A percentile compares a stretch with the other conserved stretches of the same genome.
Evolutionary conservation across 2,888 invertebrate genomes (phyloP).

Genomic region (Scaptomyza polygonia): DNA sequence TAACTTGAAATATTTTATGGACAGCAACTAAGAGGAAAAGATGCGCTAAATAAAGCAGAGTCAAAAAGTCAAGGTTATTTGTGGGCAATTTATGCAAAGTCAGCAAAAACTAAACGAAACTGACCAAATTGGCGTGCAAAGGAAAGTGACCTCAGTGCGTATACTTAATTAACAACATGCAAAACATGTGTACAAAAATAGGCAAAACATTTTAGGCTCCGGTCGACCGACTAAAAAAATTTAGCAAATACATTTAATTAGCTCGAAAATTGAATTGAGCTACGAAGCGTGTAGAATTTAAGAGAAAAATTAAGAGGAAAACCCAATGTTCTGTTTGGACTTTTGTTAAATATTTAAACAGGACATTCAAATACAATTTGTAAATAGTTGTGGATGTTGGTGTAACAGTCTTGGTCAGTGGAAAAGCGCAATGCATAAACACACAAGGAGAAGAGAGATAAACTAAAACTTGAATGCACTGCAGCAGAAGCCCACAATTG

Average conservation of each 20-base stretch:
- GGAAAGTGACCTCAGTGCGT: constrained; percentile 46
- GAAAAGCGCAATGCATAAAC: constrained; percentile 63
- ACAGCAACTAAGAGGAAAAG: constrained; percentile 22
- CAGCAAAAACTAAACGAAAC: constrained; percentile 64
- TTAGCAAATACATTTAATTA: constrained; percentile 72
- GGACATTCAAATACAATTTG: constrained; percentile 51
- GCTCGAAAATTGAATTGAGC: constrained; percentile 20
- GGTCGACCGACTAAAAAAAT: constrained; percentile 38
- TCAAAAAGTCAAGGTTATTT: constrained; percentile 31
- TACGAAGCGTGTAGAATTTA: background rate
- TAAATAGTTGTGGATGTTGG: constrained; percentile 14
- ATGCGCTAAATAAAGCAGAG: constrained; percentile 15
- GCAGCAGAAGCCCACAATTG: constrained; percentile 29
- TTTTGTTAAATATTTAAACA: constrained; percentile 60
- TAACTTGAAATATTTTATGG: constrained; percentile 48
- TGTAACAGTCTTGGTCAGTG: constrained; percentile 18
- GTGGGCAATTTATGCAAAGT: constrained; percentile 67
- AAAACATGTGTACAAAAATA: constrained; percentile 43
- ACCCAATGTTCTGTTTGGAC: constrained; percentile 48
- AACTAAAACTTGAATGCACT: constrained; percentile 20
- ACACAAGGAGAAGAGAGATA: constrained; percentile 6
- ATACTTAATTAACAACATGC: constrained; percentile 71
- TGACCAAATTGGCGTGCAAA: constrained; percentile 38
- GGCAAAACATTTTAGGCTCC: constrained; percentile 23
- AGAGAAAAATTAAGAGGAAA: constrained; percentile 48